Conservation (phyloP, 2,797 vertebrate genomes). For the Anguilla pacifica region DNA sequence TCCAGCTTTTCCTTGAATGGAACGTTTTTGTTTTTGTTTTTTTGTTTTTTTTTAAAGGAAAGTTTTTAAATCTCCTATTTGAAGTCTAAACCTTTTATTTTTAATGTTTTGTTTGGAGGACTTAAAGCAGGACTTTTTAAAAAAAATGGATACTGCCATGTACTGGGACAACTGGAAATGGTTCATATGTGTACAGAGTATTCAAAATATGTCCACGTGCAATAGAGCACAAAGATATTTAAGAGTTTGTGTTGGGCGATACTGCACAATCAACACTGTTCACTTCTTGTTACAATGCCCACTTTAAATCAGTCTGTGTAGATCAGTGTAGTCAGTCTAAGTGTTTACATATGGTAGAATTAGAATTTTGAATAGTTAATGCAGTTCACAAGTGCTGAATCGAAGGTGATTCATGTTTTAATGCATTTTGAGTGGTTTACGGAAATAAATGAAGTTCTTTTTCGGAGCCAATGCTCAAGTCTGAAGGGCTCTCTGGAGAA, state of each 20-base stretch:
- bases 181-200: slow-evolving; percentile 7
- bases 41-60: not conserved
- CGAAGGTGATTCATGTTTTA: not conserved
- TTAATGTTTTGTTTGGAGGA: slow-evolving; percentile 33
- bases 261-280: slow-evolving; percentile 20
- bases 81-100: slow-evolving; percentile 48
- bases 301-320: not conserved
- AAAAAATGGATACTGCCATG: slow-evolving; percentile 35
- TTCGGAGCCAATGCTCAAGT: not conserved
- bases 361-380: not conserved
- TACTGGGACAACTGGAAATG: slow-evolving; percentile 74
- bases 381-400: not conserved
- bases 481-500: not conserved
- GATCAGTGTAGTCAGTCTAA: not conserved
- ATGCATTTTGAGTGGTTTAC: not conserved
- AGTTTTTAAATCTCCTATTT: slow-evolving; percentile 41
- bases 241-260: slow-evolving; percentile 23
- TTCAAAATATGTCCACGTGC: not conserved
- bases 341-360: not conserved
- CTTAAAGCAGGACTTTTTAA: slow-evolving; percentile 37
- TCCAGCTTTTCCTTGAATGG: slow-evolving; percentile 37
- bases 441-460: not conserved
- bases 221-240: slow-evolving; percentile 47
- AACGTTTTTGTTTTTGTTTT: not conserved
- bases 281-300: not conserved